Evolutionary conservation across 2,797 vertebrate species (phyloP), one percentile per base, ranked within the genome.

Genomic region (Mycteria americana): DNA sequence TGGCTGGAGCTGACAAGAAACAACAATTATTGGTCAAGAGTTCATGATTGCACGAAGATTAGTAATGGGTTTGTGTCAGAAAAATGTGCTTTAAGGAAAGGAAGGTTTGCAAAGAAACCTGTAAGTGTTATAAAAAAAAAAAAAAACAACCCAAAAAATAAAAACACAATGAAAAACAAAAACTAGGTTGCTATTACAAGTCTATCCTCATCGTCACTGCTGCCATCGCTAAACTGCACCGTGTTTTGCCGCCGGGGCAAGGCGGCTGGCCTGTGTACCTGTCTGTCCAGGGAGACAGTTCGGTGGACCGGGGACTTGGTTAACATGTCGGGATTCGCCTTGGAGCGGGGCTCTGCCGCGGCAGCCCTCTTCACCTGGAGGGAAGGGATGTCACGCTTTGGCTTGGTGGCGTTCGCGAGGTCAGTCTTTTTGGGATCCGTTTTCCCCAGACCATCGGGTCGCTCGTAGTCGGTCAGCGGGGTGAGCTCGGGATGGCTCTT

Each of bases 121-220:
- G 97, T 96, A 99, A 99, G 98, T 99, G 98, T 99, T 98, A 98
- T 96, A 10, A 94, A 96, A 97, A 97, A 97, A 13, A 94, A 96
- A 97, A 97, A 97, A 33, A 35, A 31, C 1, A 31, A 12, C 17
- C n/a, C 9, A 24, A 43, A 69, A 95, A 94, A 92, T 77, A 81
- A 92, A 97, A 97, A 84, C 91, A 92, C 69, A 93, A 96, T 31
- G 59, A 63, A 69, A 97, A 97, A 73, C 91, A 92, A 94, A 89
- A 95, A 60, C 96, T 98, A 99, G 98, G 99, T 99, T 64, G 99
- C 99, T 95, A 99, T 99, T 93, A 99, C 98, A n/a, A 99, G 99
- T 98, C 99, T 98, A 98, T 99, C 99, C 97, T 99, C 99, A 41
- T 99, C 99, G 53, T 99, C 99, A 53, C 99, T 99, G 93, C 99